These are phyloP conservation scores for Atta texana DNA, from an alignment of 1,140 invertebrate genomes.

Conservation along the genomic window DNA sequence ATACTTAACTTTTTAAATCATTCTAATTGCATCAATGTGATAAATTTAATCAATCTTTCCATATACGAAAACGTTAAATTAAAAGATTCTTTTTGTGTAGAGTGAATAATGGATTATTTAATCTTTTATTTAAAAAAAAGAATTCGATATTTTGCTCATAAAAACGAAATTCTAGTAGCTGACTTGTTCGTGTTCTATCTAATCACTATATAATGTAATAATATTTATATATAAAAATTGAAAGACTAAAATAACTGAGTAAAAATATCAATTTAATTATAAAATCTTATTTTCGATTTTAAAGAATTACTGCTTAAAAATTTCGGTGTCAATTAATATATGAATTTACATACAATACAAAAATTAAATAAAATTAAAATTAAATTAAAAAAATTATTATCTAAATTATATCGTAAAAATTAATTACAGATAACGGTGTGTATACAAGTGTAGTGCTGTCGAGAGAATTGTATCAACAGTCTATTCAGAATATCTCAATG, in stretches of 20 bases:
- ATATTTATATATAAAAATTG: not conserved
- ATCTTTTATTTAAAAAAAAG: not conserved
- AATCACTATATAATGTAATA: not conserved
- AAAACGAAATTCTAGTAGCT: not conserved
- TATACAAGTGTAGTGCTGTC: not conserved
- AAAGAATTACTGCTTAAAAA: too few relatives aligned
- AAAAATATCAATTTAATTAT: too few relatives aligned
- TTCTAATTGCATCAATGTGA: not conserved
- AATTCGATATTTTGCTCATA: not conserved
- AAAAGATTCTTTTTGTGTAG: not conserved
- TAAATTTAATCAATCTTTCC: constrained; percentile 1
- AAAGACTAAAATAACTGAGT: too few relatives aligned
- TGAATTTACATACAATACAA: too few relatives aligned
- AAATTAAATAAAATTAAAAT: too few relatives aligned
- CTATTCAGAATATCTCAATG: too few relatives aligned
- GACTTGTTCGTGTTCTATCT: not conserved
- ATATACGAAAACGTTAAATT: not conserved
- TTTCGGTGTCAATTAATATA: too few relatives aligned
- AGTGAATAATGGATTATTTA: not conserved
- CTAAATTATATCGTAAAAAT: not conserved
- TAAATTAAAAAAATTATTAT: not conserved
- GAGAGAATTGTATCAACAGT: not conserved
- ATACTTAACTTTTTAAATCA: not conserved
- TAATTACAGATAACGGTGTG: not conserved
- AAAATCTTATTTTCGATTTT: too few relatives aligned